Evolutionary conservation across 2,888 invertebrate species (phyloP), one percentile per base, ranked within the genome.

Genomic region (Sarcophaga variegata): DNA sequence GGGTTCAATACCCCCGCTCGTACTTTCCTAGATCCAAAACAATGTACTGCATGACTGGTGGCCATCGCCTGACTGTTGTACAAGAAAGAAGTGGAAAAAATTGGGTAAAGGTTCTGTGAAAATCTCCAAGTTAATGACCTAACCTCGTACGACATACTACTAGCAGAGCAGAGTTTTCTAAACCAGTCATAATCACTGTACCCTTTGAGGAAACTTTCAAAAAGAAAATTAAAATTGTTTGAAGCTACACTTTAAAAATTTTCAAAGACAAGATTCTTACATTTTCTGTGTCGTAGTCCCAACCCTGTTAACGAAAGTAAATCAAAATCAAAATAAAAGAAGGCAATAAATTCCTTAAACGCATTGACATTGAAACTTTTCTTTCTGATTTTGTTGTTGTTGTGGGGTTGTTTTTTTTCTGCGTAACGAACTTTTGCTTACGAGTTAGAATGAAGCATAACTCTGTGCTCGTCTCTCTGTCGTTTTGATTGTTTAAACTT

Each of bases 401-500:
- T 49, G 11, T 49, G 4, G 11, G 8, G 54, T 1, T 1, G 22
- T 1, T 22, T 22, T 20, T 54, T 12, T 17, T 5, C 5, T 17
- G 4, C 17, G 14, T 54, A 54, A 54, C 14, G 4, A 17, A 54
- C 54, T 54, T 54, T 54, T 54, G 49, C 2, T 54, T 54, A 17
- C 17, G 5, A 54, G 54, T 54, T 54, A 3, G 1, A 17, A 54
- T 17, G 3, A 14, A 4, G 11, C 14, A 49, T 12, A 49, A 3
- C 49, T 49, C 49, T 14, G 14, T 76, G 27, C 17, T 2, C 25
- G 59, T 70, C 54, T 62, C 14, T 17, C 49, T 71, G 49, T 49
- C 59, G 49, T 27, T 69, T 37, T 14, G 22, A 76, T 69, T 59
- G 63, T 72, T 82, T n/a, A 67, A 76, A 76, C 62, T 20, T 54